A percentile compares a stretch with the other conserved stretches of the same genome.
These are phyloP conservation scores for Macrophya alboannulata DNA, from an alignment of 2,888 invertebrate genomes.

Conservation along the genomic window DNA sequence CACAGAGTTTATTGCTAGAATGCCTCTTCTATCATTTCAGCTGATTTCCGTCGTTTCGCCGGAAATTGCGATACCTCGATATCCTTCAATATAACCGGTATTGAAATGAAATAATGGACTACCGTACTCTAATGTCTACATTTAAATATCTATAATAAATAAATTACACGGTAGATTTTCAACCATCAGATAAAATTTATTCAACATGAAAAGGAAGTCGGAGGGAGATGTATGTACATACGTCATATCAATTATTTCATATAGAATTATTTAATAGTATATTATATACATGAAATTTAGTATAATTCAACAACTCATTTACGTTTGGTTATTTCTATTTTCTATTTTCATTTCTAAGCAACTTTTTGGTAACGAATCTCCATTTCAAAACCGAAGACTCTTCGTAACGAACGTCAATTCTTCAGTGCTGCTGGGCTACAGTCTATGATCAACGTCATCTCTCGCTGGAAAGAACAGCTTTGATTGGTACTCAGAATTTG, in stretches of 20 bases:
- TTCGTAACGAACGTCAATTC: background rate
- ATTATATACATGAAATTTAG: slow-evolving; percentile 33
- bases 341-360: background rate
- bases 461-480: slow-evolving; percentile 61
- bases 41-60: slow-evolving; percentile 2
- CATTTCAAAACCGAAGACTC: background rate
- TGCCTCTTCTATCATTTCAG: slow-evolving; percentile 19
- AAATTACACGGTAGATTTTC: background rate
- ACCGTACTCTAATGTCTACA: background rate
- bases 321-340: background rate
- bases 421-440: background rate
- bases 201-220: background rate
- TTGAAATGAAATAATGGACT: background rate
- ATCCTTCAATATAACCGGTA: background rate
- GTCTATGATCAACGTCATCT: slow-evolving; percentile 51
- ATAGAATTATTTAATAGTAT: slow-evolving; percentile 15
- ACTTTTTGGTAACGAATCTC: no score
- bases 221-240: no score
- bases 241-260: background rate
- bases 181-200: background rate
- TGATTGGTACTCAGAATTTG: slow-evolving; percentile 49
- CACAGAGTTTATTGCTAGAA: slow-evolving; percentile 9
- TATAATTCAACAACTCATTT: slow-evolving; percentile 2
- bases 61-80: background rate
- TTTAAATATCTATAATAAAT: background rate